Evolutionary conservation across 2,797 vertebrate species (phyloP), one percentile per base, ranked within the genome.

Genomic region (Heliangelus exortis): DNA sequence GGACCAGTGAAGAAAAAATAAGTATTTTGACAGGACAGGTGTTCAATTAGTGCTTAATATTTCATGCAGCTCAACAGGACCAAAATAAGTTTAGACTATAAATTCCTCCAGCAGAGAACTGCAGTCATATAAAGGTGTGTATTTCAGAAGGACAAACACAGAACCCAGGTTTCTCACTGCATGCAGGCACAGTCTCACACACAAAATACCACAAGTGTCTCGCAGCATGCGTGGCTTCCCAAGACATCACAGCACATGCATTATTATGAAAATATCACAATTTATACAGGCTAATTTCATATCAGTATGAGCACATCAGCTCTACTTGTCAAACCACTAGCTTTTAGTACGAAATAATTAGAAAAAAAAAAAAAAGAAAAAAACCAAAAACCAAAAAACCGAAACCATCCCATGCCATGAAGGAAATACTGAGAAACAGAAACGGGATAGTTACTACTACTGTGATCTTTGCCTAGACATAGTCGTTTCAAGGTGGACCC

Each of bases 381-480:
- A 33, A 41, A 41, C 12, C 39, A 41, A 41, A 41, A 41, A 41
- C 39, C 39, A 41, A 41, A 41, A 41, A 41, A 41, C 87, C 93
- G 97, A 83, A 92, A 86, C 89, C 62, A 96, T 97, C 96, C 97
- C 98, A 99, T 98, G 98, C 98, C 95, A 98, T 98, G 96, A 97
- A 97, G 96, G 97, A 97, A 98, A 97, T 96, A 98, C 96, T 95
- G 97, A 97, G 96, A 97, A 98, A 98, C 98, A 97, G 98, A 97
- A 98, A 98, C 96, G 95, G 97, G 98, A 99, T 99, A 99, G 98
- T 97, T 99, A 99, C 99, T 98, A 98, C 98, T 99, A 98, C 99
- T 98, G 96, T 99, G 99, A 96, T 99, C 99, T 99, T 99, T 99
- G 95, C 99, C 99, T 90, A 99, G 99, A 98, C 99, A 99, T 96